These are phyloP conservation scores for Crax fasciolata DNA, from an alignment of 2,797 vertebrate genomes.

Conservation along the genomic window DNA sequence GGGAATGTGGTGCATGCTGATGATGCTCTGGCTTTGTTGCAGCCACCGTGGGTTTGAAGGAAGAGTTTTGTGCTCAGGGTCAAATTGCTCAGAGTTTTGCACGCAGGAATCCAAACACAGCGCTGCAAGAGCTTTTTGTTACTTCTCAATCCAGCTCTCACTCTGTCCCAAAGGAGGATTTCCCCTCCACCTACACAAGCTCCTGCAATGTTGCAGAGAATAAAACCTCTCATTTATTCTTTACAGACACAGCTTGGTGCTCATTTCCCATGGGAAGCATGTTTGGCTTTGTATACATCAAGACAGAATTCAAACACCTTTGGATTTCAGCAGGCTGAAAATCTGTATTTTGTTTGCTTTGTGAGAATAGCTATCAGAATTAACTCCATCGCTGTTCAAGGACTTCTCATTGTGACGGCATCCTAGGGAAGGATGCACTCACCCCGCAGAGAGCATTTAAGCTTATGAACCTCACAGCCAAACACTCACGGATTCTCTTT, in stretches of 20 bases:
- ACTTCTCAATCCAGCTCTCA: not conserved
- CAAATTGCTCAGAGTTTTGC: not conserved
- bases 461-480: not conserved
- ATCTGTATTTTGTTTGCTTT: conserved; percentile 20
- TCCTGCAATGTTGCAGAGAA: not conserved
- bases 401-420: rapidly evolving
- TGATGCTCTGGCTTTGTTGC: not conserved
- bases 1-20: not conserved
- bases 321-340: not conserved
- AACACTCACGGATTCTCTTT: not conserved
- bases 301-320: conserved; percentile 13
- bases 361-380: not conserved
- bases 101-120: not conserved
- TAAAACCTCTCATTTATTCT: conserved; percentile 38
- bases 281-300: not conserved
- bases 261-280: not conserved
- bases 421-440: not conserved
- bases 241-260: conserved; percentile 14
- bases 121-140: not conserved
- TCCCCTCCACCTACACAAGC: not conserved
- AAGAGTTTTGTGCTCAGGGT: not conserved
- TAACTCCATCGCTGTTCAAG: not conserved
- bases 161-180: not conserved
- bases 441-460: not conserved
- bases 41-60: not conserved